These are phyloP conservation scores for Uria lomvia DNA, from an alignment of 2,113 vertebrate species.

Conservation along the genomic window DNA sequence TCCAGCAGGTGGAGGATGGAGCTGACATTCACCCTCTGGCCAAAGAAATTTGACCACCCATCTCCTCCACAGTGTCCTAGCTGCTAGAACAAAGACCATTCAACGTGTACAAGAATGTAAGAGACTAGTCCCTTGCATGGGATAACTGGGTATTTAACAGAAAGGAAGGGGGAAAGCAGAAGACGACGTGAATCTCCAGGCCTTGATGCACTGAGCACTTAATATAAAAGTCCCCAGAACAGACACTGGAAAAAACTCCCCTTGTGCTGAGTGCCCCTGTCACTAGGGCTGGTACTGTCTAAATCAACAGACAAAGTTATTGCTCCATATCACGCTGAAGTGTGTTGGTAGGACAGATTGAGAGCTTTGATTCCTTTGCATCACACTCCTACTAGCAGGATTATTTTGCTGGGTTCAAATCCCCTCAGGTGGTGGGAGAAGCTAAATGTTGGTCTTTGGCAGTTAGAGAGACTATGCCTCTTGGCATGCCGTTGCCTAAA, in stretches of 20 bases:
- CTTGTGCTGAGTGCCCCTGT: not conserved
- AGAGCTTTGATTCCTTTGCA: not conserved
- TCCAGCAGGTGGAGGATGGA: not conserved
- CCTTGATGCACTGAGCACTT: not conserved
- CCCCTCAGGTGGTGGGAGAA: not conserved
- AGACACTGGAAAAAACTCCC: not conserved
- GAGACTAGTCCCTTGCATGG: not conserved
- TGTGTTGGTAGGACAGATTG: not conserved
- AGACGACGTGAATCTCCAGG: not conserved
- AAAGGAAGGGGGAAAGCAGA: not conserved
- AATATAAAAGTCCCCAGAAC: not conserved
- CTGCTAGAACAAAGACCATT: not conserved
- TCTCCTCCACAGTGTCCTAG: not conserved
- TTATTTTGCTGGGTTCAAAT: not conserved
- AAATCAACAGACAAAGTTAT: not conserved
- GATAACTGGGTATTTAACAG: not conserved
- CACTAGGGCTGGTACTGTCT: not conserved
- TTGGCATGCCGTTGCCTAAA: not conserved
- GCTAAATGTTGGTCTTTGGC: not conserved
- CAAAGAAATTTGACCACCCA: not conserved
- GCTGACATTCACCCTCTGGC: not conserved
- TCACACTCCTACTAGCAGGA: not conserved
- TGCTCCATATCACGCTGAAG: not conserved
- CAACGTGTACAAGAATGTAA: fast-evolving
- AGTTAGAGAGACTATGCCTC: not conserved